Conservation (phyloP, 2,888 invertebrate genomes). For the Abrostola triplasia region DNA sequence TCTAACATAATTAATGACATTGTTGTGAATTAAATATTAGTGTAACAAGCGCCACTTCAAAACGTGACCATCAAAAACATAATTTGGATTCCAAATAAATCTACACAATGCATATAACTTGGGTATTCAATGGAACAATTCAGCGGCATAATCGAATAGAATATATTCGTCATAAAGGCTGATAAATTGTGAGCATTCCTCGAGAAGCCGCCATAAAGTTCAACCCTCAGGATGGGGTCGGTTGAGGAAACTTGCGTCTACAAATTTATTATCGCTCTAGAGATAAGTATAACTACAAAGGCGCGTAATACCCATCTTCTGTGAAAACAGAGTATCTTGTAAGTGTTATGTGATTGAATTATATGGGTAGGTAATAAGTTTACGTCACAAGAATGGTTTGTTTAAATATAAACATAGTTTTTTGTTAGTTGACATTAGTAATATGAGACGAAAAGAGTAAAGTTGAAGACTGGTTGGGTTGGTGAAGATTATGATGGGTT, state of each 20-base stretch:
- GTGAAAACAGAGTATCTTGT: conserved; percentile 38
- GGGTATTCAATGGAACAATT: conserved; percentile 56
- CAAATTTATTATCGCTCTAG: conserved; percentile 51
- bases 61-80: conserved; percentile 10
- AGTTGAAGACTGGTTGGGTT: no score
- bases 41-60: not conserved
- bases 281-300: conserved; percentile 52
- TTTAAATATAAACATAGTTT: not conserved
- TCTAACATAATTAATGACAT: no score
- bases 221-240: conserved; percentile 55
- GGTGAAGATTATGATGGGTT: no score
- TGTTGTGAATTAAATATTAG: not conserved
- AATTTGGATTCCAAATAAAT: conserved; percentile 24
- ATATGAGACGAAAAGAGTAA: no score
- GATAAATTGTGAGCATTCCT: conserved; percentile 58
- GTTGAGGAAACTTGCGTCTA: conserved; percentile 53
- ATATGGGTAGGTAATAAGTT: conserved; percentile 13
- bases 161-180: conserved; percentile 62
- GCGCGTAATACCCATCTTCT: conserved; percentile 37
- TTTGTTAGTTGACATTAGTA: no score
- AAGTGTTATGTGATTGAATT: conserved; percentile 53
- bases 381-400: not conserved
- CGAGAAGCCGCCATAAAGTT: conserved; percentile 55
- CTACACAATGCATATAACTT: conserved; percentile 20
- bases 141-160: conserved; percentile 58